Conservation (phyloP, 2,113 vertebrate species). For the Mobula birostris region DNA sequence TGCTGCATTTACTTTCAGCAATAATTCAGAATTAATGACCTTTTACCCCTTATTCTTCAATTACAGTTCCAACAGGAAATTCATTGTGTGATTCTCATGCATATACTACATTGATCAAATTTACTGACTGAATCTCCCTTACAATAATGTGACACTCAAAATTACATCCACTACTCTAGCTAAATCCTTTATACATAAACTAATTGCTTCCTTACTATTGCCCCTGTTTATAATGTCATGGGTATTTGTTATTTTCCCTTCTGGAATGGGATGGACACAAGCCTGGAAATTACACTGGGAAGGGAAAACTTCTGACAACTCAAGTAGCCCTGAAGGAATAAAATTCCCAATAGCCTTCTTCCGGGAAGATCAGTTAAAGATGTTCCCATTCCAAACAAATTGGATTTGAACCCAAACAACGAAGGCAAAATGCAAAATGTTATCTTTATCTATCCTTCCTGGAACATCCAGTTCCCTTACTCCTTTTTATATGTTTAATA, state of each 20-base stretch:
- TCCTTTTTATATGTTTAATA: neutral
- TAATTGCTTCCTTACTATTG: neutral
- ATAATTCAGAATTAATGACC: neutral
- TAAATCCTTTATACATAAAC: neutral
- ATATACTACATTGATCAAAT: neutral
- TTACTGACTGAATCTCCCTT: neutral
- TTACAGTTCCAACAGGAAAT: neutral
- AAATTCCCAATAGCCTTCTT: neutral
- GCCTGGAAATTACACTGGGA: neutral
- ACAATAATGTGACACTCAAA: neutral
- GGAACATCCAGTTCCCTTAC: neutral
- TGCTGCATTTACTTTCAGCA: neutral
- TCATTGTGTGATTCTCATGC: neutral
- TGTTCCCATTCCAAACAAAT: neutral
- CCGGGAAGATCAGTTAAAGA: neutral
- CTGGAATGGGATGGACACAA: neutral
- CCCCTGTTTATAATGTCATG: neutral
- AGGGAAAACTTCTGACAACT: neutral
- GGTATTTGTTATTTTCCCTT: neutral
- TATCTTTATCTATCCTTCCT: neutral
- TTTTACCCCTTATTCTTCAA: neutral
- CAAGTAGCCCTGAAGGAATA: neutral
- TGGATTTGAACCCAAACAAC: neutral
- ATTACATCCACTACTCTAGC: neutral
- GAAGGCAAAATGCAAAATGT: neutral